Base-by-base conservation (phyloP, 1,140 invertebrate species). In the Calephelis nemesis region DNA sequence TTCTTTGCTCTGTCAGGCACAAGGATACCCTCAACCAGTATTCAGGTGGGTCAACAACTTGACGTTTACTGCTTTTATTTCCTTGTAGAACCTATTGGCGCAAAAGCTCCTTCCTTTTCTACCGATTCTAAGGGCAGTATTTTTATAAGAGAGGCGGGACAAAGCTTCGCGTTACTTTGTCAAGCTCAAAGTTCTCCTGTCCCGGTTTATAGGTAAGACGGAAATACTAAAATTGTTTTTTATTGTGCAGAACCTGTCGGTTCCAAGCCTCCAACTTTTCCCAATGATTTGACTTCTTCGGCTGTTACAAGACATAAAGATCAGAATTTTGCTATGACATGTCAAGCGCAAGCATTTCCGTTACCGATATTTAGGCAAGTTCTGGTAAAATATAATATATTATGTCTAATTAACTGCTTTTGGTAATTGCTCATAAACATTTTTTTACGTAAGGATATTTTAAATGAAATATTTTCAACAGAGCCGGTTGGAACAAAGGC, bases 21-120 rank as follows among this genome's bases (percentile, higher is more conserved):
- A 96, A 92, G 95, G 95, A 75, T 95, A 94, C 90, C 96, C 96
- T 67, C 93, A 95, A 87, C 96, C 95, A 79, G 85, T 93, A 79
- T 95, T 95, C 93, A 95, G 95, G 95, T 95, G 73, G 79, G 83
- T 83, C 68, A 19, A 63, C 13, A 50, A 65, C 68, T 50, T 69
- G 47, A 76, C 42, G 73, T 65, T 76, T 58, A 68, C 54, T 39
- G 63, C 54, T 62, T 72, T 68, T 73, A 71, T 77, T 79, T 74
- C 76, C 79, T 87, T 90, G 72, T 88, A 95, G 95, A 95, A 91
- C 94, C 95, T 39, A 93, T 95, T 72, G 94, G 95, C 66, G 93
- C 93, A 52, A 95, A 94, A 91, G 93, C 94, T 67, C 95, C 95
- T 19, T 93, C 94, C 48, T 94, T 96, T 89, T 94, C 95, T 12